A percentile compares a stretch with the other conserved stretches of the same genome.
These are phyloP conservation scores for Xanthorhoe spadicearia DNA, from an alignment of 2,888 invertebrate species.

Conservation along the genomic window DNA sequence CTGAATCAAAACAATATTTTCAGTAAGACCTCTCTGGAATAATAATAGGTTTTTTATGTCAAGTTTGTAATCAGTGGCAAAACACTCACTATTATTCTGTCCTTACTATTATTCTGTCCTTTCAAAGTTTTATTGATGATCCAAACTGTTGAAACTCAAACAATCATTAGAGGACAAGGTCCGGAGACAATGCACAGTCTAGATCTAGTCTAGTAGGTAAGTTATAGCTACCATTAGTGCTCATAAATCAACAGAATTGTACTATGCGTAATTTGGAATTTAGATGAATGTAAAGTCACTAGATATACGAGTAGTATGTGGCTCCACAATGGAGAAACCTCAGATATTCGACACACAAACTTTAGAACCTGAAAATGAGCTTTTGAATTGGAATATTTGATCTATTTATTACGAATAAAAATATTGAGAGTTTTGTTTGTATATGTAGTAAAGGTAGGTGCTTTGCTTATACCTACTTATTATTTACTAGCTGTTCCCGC, in stretches of 20 bases:
- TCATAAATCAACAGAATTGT: constrained; percentile 13
- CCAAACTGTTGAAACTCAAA: background rate
- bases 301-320: background rate
- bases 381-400: too few relatives aligned
- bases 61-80: too few relatives aligned
- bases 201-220: constrained; percentile 1
- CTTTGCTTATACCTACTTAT: too few relatives aligned
- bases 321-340: background rate
- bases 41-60: too few relatives aligned
- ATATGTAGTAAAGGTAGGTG: too few relatives aligned
- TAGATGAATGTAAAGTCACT: background rate
- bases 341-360: background rate
- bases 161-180: background rate
- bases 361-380: background rate
- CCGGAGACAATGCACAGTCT: constrained; percentile 8
- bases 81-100: too few relatives aligned
- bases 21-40: too few relatives aligned
- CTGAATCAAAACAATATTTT: too few relatives aligned
- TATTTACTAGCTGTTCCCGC: too few relatives aligned
- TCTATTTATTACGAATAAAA: too few relatives aligned
- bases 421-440: too few relatives aligned
- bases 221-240: constrained; percentile 10
- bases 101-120: background rate
- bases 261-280: constrained; percentile 3
- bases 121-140: background rate